A percentile compares a stretch with the other conserved stretches of the same genome.
These are phyloP conservation scores for Colletes latitarsis DNA, from an alignment of 1,140 invertebrate genomes.

Conservation along the genomic window DNA sequence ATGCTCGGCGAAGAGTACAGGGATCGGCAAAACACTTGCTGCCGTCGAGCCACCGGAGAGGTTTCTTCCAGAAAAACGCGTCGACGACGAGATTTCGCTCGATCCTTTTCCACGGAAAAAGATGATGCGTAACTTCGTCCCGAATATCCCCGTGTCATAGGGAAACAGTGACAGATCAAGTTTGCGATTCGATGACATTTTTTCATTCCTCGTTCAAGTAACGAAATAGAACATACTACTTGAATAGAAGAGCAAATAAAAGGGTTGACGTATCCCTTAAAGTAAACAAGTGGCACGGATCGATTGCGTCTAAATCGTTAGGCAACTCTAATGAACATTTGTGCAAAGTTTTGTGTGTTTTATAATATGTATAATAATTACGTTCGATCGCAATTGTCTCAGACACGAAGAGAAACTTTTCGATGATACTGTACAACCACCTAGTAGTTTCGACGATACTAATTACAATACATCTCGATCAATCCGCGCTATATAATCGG, in stretches of 20 bases:
- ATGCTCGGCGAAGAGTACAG: not conserved
- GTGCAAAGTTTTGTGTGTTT: too few species aligned
- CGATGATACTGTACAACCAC: conserved; percentile 16
- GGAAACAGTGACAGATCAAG: too few species aligned
- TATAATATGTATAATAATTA: too few species aligned
- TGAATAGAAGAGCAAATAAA: too few species aligned
- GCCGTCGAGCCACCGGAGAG: not conserved
- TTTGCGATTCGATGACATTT: too few species aligned
- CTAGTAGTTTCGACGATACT: conserved; percentile 33
- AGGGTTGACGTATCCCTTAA: too few species aligned
- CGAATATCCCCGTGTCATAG: not conserved
- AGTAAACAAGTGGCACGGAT: too few species aligned
- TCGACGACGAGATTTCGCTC: not conserved
- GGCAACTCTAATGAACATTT: too few species aligned
- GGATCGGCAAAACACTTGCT: conserved; percentile 17
- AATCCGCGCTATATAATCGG: conserved; percentile 50
- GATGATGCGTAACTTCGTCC: not conserved
- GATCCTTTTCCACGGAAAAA: not conserved
- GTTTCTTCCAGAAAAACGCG: not conserved
- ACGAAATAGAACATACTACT: too few species aligned
- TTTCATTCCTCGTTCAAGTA: too few species aligned
- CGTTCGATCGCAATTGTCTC: too few species aligned
- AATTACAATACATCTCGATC: conserved; percentile 66
- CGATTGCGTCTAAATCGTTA: too few species aligned
- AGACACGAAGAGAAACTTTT: not conserved